These are phyloP conservation scores for Pocota personata DNA, from an alignment of 2,888 invertebrate species.

Conservation along the genomic window DNA sequence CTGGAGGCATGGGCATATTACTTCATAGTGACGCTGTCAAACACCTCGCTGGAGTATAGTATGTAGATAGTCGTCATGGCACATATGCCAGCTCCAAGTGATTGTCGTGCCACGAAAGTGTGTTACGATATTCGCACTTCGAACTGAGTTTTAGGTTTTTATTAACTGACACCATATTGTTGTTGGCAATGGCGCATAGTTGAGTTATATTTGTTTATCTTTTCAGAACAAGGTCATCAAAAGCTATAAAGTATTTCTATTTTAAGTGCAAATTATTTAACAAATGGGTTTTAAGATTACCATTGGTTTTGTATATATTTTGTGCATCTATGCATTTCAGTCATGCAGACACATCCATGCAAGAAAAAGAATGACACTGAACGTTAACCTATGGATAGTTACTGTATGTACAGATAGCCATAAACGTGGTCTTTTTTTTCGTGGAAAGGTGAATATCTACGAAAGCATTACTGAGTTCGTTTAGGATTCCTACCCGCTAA, in stretches of 20 bases:
- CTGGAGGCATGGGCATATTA: conserved; percentile 5
- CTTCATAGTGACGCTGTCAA: conserved; percentile 34
- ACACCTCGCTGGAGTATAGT: conserved; percentile 36
- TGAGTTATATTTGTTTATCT: conserved; percentile 35
- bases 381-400: no score
- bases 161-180: conserved; percentile 13
- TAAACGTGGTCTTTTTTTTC: no score
- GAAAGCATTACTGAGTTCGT: no score
- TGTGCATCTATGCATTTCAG: no score
- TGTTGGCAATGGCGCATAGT: neutral
- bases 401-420: no score
- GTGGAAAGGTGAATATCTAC: no score
- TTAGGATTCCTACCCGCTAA: no score
- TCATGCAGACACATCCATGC: no score
- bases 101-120: conserved; percentile 52
- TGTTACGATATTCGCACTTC: conserved; percentile 40
- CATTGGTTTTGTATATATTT: no score
- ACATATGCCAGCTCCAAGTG: neutral
- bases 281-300: no score
- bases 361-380: no score
- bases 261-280: neutral
- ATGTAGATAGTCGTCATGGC: neutral
- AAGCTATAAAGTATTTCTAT: neutral
- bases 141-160: conserved; percentile 9
- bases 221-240: conserved; percentile 22